Percentiles rank a stretch among this genome's conserved stretches.
Evolutionary conservation across 1,140 invertebrate genomes (phyloP).

Genomic region (Lepidurus couesii): DNA sequence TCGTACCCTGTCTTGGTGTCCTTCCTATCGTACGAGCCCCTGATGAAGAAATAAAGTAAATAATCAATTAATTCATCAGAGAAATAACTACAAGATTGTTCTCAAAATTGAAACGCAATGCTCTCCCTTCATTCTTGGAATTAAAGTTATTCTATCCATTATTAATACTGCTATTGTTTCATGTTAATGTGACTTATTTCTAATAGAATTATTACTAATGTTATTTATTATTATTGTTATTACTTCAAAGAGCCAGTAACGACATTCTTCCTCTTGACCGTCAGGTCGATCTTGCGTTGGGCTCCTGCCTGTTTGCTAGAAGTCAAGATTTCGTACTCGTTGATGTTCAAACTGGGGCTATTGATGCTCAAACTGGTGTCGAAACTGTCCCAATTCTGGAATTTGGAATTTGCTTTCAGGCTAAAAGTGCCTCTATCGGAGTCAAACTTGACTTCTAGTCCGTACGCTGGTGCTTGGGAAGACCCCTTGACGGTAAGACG

Average conservation of each 20-base stretch:
- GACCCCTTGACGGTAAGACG: conserved; percentile 17
- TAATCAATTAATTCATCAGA: no score
- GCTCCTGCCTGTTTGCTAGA: conserved; percentile 51
- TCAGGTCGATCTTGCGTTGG: conserved; percentile 22
- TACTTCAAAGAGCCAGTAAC: conserved; percentile 4
- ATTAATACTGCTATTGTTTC: no score
- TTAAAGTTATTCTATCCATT: no score
- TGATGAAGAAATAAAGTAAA: no score
- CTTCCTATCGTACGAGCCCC: neutral
- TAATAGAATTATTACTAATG: no score
- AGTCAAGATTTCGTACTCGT: conserved; percentile 59
- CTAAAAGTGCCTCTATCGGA: conserved; percentile 26
- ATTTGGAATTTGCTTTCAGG: conserved; percentile 24
- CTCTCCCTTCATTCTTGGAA: no score
- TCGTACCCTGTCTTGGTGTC: conserved; percentile 23
- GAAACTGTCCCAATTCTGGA: conserved; percentile 52
- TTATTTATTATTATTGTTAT: neutral
- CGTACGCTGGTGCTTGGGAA: conserved; percentile 20
- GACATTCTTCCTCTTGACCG: conserved; percentile 14
- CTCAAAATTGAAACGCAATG: no score
- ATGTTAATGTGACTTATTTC: no score
- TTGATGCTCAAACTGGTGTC: conserved; percentile 56
- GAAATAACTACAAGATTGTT: no score
- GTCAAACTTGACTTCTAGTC: conserved; percentile 18
- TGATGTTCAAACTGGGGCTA: conserved; percentile 57